Percentiles rank a stretch among this genome's conserved stretches.
Conservation (phyloP, 1,140 invertebrate genomes). For the Eulimnadia texana region DNA sequence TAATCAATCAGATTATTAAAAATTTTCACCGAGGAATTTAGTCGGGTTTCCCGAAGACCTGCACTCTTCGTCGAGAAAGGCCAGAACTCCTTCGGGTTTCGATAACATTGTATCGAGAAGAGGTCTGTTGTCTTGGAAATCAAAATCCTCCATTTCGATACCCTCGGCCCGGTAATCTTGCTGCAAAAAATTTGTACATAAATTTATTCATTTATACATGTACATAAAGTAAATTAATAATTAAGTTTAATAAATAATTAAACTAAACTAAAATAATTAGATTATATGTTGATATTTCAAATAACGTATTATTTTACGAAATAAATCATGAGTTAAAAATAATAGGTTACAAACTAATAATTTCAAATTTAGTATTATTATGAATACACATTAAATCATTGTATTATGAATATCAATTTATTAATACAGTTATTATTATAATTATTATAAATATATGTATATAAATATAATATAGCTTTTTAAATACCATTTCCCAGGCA, state of each 20-base stretch:
- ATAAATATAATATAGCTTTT: too few relatives aligned
- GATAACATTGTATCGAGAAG: constrained; percentile 70
- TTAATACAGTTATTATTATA: too few relatives aligned
- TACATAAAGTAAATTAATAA: neutral
- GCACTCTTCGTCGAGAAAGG: constrained; percentile 77
- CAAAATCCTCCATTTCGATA: constrained; percentile 49
- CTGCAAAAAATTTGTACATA: constrained; percentile 26
- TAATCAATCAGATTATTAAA: constrained; percentile 2
- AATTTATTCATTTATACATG: neutral
- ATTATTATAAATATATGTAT: too few relatives aligned
- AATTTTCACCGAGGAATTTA: constrained; percentile 19
- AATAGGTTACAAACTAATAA: too few relatives aligned
- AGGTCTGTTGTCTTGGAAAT: constrained; percentile 72
- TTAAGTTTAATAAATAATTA: neutral
- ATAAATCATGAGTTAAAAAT: too few relatives aligned
- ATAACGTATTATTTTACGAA: too few relatives aligned
- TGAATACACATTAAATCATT: too few relatives aligned
- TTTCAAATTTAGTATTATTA: too few relatives aligned
- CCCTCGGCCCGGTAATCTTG: constrained; percentile 65
- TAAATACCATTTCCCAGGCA: constrained; percentile 60
- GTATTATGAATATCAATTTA: too few relatives aligned
- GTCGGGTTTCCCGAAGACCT: constrained; percentile 28
- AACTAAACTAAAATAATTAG: too few relatives aligned
- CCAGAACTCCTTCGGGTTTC: constrained; percentile 68
- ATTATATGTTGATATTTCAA: too few relatives aligned